Evolutionary conservation across 2,797 vertebrate genomes (phyloP), one percentile per base, ranked within the genome.

Genomic region (Scolopax bukidnonensis): DNA sequence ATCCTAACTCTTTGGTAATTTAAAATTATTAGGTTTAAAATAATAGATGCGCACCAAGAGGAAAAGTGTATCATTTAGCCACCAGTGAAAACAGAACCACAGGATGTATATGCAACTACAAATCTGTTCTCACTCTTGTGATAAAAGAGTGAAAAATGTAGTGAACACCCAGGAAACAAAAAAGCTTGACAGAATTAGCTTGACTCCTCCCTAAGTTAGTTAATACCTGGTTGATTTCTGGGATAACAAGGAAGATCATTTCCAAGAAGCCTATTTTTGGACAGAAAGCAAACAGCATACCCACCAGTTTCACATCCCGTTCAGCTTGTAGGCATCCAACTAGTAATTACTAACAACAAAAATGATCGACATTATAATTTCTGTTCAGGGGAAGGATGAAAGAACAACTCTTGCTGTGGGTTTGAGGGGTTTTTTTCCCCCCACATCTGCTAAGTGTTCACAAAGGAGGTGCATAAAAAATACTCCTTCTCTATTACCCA

Each of bases 291-390:
- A 91, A 70, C 60, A 82, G 33, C 45, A 11, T 68, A 84, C 83
- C 48, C 43, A 78, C 51, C 38, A 84, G 45, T 70, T 80, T 67
- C 12, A 3, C n/a, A 25, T 73, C 51, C 40, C 4, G 2, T 80
- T 90, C 38, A 89, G 88, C 82, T 53, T 57, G 88, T 51, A 93
- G 21, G 87, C 3, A 12, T 27, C 9, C 11, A 78, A 43, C 33
- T 93, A 92, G 24, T 67, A 94, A 80, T 43, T 84, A 56, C 38
- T 59, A 90, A 71, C 20, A 86, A 74, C 15, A 82, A 24, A 81
- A 82, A 78, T 81, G 21, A 84, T 51, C 48, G 53, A 53, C 6
- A 11, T 82, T 76, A 89, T 64, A 10, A 57, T 81, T 94, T 92
- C 30, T 83, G 8, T 74, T 64, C 76, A 40, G 51, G 85, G 92